phyloP scores from a whole-genome alignment of 2,113 vertebrate species.

The Uria lomvia region DNA sequence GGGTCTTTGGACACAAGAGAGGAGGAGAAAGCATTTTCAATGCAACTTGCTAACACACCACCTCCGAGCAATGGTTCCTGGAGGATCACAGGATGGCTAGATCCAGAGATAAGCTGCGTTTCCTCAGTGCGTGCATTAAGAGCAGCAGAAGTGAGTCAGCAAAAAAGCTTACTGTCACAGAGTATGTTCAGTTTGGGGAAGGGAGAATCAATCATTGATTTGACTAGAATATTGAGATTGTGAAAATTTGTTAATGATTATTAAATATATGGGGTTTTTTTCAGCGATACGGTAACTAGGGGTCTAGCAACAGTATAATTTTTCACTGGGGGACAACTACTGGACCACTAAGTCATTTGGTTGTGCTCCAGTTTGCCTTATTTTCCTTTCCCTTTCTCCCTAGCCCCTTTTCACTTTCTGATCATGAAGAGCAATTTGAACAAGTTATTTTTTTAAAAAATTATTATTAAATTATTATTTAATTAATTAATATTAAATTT shows the following conservation, averaged over 20 bases:
- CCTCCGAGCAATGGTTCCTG: background rate
- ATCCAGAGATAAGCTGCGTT: background rate
- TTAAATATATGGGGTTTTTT: background rate
- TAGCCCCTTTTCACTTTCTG: background rate
- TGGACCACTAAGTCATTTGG: background rate
- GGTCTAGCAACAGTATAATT: background rate
- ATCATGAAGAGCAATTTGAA: background rate
- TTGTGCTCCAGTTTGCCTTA: background rate
- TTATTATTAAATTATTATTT: too few relatives aligned
- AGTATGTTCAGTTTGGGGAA: background rate
- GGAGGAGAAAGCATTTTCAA: background rate
- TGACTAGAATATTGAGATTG: background rate
- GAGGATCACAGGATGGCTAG: background rate
- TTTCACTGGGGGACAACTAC: background rate
- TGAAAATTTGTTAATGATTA: background rate
- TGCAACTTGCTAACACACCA: background rate
- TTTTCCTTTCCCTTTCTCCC: background rate
- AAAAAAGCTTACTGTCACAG: background rate
- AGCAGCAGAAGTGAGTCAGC: background rate
- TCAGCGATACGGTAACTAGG: background rate
- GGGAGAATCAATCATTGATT: background rate
- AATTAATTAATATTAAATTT: too few relatives aligned
- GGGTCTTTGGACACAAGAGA: background rate
- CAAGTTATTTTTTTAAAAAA: too few relatives aligned
- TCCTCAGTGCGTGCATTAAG: background rate